These are phyloP conservation scores for Eublepharis macularius DNA, from an alignment of 2,113 vertebrate genomes.

Conservation along the genomic window DNA sequence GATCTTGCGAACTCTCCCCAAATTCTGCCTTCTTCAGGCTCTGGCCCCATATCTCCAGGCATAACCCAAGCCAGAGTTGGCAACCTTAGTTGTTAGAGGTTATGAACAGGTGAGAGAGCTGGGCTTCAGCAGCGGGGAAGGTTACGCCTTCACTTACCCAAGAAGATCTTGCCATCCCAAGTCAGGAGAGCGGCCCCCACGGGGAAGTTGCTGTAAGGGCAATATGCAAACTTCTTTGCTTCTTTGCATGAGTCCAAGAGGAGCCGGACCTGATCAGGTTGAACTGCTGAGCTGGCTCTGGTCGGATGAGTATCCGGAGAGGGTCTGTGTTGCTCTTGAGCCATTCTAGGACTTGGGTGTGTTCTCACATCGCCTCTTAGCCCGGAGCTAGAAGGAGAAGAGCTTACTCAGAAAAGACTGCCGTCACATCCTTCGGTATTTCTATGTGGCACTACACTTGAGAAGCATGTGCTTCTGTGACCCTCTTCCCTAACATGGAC, in stretches of 20 bases:
- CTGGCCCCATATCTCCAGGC: too few species aligned
- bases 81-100: too few species aligned
- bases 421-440: too few species aligned
- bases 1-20: too few species aligned
- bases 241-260: constrained; percentile 79
- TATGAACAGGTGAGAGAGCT: not conserved
- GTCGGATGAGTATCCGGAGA: rapidly evolving
- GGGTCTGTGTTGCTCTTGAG: not conserved
- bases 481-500: too few species aligned
- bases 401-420: rapidly evolving
- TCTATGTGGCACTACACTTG: too few species aligned
- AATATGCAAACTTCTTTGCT: constrained; percentile 85
- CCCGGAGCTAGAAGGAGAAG: not conserved
- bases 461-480: not conserved
- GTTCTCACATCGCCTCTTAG: too few species aligned
- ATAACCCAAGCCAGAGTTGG: too few species aligned
- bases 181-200: constrained; percentile 90
- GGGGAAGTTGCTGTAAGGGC: constrained; percentile 89
- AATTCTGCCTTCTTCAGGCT: too few species aligned
- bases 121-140: not conserved
- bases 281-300: not conserved
- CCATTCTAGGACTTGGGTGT: not conserved
- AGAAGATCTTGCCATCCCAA: constrained; percentile 81
- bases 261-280: constrained; percentile 61
- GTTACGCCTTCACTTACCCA: constrained; percentile 73